Percentiles rank a stretch among this genome's conserved stretches.
phyloP scores from a whole-genome alignment of 2,113 vertebrate species.

The Pachyramphus minor region DNA sequence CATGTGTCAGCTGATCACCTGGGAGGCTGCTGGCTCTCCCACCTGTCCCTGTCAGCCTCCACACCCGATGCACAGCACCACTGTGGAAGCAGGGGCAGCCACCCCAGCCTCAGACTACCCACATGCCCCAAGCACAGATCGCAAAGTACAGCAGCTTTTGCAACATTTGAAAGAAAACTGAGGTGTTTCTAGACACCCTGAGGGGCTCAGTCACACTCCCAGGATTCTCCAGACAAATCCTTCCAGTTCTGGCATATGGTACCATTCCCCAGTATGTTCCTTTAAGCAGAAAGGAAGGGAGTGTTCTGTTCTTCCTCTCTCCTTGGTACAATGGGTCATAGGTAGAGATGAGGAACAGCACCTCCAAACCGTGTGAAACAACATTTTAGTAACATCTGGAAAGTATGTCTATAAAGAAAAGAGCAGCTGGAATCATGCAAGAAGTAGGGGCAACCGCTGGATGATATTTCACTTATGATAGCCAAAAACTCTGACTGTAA shows the following conservation, averaged over 20 bases:
- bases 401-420: neutral
- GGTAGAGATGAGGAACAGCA: neutral
- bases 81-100: neutral
- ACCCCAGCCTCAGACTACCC: neutral
- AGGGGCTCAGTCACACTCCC: neutral
- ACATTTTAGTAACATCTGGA: neutral
- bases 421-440: neutral
- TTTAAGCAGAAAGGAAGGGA: neutral
- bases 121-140: accelerated
- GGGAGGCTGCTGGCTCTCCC: neutral
- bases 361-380: neutral
- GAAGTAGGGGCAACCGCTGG: neutral
- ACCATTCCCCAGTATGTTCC: neutral
- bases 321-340: neutral
- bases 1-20: neutral
- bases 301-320: neutral
- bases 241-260: neutral
- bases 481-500: neutral
- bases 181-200: constrained; percentile 24
- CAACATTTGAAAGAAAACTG: neutral
- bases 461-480: neutral
- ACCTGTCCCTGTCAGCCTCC: neutral
- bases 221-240: neutral
- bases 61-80: accelerated
- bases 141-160: neutral